Evolutionary conservation across 2,797 vertebrate species (phyloP).

Genomic region (Cygnus olor): DNA sequence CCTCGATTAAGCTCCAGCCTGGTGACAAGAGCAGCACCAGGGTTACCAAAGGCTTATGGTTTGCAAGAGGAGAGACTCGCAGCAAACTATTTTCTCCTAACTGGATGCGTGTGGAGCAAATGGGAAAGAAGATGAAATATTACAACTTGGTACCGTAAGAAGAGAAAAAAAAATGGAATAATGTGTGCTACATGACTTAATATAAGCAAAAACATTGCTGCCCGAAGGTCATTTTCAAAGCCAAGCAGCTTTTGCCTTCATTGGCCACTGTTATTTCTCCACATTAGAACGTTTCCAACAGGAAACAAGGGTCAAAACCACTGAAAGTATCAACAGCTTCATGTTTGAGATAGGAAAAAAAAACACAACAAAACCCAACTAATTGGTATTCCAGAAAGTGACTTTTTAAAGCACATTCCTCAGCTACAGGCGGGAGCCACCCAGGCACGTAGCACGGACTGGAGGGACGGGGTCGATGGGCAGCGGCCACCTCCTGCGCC

Average conservation of each 20-base stretch:
- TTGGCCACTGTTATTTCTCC: background rate
- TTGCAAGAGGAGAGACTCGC: background rate
- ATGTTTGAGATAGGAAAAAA: background rate
- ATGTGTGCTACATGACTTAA: background rate
- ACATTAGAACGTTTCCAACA: background rate
- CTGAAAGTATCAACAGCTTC: background rate
- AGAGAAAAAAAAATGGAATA: background rate
- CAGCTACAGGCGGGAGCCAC: background rate
- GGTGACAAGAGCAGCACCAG: background rate
- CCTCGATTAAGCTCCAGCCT: background rate
- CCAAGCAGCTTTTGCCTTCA: background rate
- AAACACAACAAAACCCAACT: background rate
- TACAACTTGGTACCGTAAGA: background rate
- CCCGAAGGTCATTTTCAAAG: background rate
- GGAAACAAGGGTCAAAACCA: background rate
- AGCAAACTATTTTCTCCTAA: background rate
- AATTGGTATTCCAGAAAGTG: background rate
- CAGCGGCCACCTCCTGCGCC: background rate
- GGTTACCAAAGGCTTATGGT: background rate
- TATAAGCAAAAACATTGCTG: background rate
- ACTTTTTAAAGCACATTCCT: background rate
- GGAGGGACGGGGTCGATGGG: background rate
- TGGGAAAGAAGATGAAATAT: background rate
- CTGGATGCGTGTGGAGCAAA: background rate
- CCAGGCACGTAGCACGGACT: fast-evolving